Evolutionary conservation across 2,797 vertebrate species (phyloP).

Genomic region (Sciurus carolinensis): DNA sequence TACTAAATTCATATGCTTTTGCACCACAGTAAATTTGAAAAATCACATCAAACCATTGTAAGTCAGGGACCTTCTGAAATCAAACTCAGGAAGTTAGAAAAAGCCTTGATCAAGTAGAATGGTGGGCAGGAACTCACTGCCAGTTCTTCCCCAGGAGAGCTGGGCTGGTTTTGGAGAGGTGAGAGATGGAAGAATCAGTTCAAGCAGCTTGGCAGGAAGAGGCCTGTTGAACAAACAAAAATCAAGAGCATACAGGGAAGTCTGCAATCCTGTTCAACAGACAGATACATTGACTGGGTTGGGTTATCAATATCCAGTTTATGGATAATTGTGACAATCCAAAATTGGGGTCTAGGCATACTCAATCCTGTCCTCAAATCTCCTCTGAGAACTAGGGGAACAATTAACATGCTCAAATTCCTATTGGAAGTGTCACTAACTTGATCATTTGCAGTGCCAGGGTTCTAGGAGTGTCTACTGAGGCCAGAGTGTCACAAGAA

Average conservation of each 20-base stretch:
- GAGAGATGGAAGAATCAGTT: neutral
- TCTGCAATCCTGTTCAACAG: neutral
- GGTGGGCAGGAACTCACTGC: neutral
- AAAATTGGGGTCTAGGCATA: neutral
- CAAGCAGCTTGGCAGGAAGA: neutral
- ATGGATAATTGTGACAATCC: neutral
- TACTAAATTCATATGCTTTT: neutral
- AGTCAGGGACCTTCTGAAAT: neutral
- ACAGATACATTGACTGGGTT: neutral
- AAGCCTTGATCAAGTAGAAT: neutral
- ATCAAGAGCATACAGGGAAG: no score
- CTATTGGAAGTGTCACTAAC: no score
- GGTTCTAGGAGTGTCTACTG: no score
- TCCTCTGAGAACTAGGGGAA: no score
- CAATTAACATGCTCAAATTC: neutral
- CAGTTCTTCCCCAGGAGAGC: neutral
- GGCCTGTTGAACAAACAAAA: neutral
- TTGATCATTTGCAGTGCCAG: neutral
- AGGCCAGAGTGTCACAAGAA: neutral
- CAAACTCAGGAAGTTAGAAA: neutral
- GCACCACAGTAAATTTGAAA: neutral
- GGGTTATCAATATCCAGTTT: neutral
- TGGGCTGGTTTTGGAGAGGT: neutral
- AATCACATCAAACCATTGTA: neutral
- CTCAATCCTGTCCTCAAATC: neutral